A percentile compares a stretch with the other conserved stretches of the same genome.
These are phyloP conservation scores for Spisula solida DNA, from an alignment of 2,888 invertebrate species.

Conservation along the genomic window DNA sequence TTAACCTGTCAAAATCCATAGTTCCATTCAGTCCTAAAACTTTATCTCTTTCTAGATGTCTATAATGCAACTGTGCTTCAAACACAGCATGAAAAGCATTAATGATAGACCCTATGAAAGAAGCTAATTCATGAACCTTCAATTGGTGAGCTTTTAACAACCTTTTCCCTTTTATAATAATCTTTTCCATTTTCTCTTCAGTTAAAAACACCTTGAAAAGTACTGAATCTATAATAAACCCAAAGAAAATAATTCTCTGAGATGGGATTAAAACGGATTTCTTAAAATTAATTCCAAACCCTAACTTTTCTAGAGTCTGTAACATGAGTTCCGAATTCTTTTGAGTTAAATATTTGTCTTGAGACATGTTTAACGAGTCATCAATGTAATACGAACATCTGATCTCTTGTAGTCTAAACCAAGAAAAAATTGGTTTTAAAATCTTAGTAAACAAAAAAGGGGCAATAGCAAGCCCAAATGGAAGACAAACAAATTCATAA, in stretches of 20 bases:
- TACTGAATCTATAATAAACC: constrained; percentile 63
- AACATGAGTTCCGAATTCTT: constrained; percentile 43
- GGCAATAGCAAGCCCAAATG: constrained; percentile 37
- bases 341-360: constrained; percentile 32
- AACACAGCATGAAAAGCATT: constrained; percentile 54
- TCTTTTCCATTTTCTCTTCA: constrained; percentile 60
- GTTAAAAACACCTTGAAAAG: constrained; percentile 64
- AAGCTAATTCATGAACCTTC: not conserved
- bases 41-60: constrained; percentile 54
- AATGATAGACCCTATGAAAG: constrained; percentile 28
- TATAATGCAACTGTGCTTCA: constrained; percentile 57
- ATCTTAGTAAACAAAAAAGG: constrained; percentile 55
- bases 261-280: constrained; percentile 56
- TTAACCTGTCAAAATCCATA: constrained; percentile 41
- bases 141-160: constrained; percentile 29
- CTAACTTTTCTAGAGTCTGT: constrained; percentile 45
- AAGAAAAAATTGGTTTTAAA: constrained; percentile 41
- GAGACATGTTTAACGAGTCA: constrained; percentile 68
- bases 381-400: constrained; percentile 53
- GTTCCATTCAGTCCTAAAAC: not conserved
- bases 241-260: constrained; percentile 61
- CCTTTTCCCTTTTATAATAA: constrained; percentile 21
- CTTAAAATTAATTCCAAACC: constrained; percentile 52
- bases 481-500: constrained; percentile 42
- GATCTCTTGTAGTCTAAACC: constrained; percentile 28